Conservation (phyloP, 2,888 invertebrate genomes). For the Drosophila conformis region DNA sequence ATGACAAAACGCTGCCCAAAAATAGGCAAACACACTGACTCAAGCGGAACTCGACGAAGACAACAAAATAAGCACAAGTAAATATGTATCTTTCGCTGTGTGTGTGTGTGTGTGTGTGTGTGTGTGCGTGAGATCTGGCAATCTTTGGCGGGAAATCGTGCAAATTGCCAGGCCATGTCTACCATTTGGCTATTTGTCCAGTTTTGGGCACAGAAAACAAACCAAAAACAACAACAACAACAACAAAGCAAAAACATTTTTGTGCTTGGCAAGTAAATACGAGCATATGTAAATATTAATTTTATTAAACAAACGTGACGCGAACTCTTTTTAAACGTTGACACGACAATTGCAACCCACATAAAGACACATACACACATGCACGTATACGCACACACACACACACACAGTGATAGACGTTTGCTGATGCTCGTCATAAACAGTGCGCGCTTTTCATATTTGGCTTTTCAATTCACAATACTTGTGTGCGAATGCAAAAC, state of each 20-base stretch:
- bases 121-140: conserved; percentile 24
- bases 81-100: neutral
- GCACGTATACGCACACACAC: conserved; percentile 9
- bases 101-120: conserved; percentile 14
- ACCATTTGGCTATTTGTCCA: conserved; percentile 67
- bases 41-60: neutral
- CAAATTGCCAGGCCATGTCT: conserved; percentile 68
- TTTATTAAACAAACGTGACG: conserved; percentile 78
- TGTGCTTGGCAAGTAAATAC: conserved; percentile 59
- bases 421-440: conserved; percentile 33
- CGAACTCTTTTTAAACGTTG: conserved; percentile 52
- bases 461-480: conserved; percentile 68
- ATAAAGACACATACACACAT: conserved; percentile 1
- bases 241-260: conserved; percentile 28
- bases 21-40: conserved; percentile 18
- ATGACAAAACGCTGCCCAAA: conserved; percentile 14
- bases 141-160: conserved; percentile 54
- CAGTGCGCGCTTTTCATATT: conserved; percentile 60
- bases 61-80: neutral
- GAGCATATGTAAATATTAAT: conserved; percentile 79
- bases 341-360: conserved; percentile 59
- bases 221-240: neutral
- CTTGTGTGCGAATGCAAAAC: conserved; percentile 53
- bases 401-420: neutral
- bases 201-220: conserved; percentile 54